Conservation (phyloP, 2,797 vertebrate genomes). For the Manis pentadactyla region DNA sequence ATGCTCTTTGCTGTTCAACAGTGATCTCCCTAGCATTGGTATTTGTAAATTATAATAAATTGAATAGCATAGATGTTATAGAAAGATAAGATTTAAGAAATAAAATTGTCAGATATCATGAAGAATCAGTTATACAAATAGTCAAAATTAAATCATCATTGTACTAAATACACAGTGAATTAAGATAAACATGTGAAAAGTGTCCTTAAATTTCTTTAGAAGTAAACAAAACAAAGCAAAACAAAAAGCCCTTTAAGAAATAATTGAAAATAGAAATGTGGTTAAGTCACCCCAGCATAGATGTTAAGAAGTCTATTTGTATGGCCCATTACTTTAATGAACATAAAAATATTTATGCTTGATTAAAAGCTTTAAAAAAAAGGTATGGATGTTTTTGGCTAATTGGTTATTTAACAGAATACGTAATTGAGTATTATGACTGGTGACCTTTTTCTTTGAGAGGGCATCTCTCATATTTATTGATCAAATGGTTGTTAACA, state of each 20-base stretch:
- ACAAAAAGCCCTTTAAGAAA: background rate
- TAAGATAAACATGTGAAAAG: background rate
- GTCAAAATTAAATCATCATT: background rate
- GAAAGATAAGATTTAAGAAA: background rate
- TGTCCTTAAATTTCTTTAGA: background rate
- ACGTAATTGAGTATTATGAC: background rate
- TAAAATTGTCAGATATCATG: background rate
- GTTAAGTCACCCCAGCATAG: background rate
- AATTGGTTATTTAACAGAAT: background rate
- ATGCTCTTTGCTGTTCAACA: background rate
- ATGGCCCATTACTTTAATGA: background rate
- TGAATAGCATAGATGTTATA: background rate
- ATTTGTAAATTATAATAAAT: background rate
- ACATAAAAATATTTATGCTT: background rate
- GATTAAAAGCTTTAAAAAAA: background rate
- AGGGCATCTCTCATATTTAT: too few species aligned
- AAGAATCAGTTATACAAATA: background rate
- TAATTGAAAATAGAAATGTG: background rate
- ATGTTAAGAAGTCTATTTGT: background rate
- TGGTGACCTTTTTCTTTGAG: background rate
- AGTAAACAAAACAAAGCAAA: background rate
- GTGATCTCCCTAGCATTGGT: background rate
- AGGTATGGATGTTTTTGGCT: background rate
- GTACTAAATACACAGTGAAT: background rate
- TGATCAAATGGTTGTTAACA: too few species aligned